Percentiles rank a stretch among this genome's conserved stretches.
These are phyloP conservation scores for Agonopterix alstromeriana DNA, from an alignment of 2,888 invertebrate genomes.

Conservation along the genomic window DNA sequence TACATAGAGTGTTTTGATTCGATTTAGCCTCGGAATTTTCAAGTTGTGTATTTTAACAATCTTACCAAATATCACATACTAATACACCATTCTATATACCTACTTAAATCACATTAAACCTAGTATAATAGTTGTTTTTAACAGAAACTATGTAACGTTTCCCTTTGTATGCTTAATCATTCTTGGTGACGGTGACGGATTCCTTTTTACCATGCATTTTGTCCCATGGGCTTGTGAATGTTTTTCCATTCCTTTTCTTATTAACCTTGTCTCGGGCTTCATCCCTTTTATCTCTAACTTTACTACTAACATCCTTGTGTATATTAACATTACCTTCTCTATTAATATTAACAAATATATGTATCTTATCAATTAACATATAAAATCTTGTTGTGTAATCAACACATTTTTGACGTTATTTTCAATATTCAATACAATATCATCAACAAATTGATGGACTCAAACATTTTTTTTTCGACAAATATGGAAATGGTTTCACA, in stretches of 20 bases:
- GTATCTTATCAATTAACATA: no score
- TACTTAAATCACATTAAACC: no score
- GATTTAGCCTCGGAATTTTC: no score
- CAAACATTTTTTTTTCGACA: not conserved
- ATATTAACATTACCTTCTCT: no score
- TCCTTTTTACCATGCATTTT: constrained; percentile 49
- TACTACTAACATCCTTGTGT: not conserved
- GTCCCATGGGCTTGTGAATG: constrained; percentile 32
- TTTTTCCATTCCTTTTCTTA: constrained; percentile 28
- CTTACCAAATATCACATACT: no score
- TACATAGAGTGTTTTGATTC: no score
- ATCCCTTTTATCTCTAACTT: not conserved
- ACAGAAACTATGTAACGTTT: constrained; percentile 51
- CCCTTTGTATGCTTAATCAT: constrained; percentile 70
- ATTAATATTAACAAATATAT: no score
- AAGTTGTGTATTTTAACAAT: no score
- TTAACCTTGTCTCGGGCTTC: constrained; percentile 18
- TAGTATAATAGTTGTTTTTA: constrained; percentile 14
- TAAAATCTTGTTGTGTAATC: no score
- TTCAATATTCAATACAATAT: no score
- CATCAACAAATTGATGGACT: not conserved
- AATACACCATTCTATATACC: no score
- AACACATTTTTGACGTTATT: no score
- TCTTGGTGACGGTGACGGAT: constrained; percentile 75
- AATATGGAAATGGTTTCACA: not conserved